These are phyloP conservation scores for Coracopsis vasa DNA, from an alignment of 2,113 vertebrate genomes.

Conservation along the genomic window DNA sequence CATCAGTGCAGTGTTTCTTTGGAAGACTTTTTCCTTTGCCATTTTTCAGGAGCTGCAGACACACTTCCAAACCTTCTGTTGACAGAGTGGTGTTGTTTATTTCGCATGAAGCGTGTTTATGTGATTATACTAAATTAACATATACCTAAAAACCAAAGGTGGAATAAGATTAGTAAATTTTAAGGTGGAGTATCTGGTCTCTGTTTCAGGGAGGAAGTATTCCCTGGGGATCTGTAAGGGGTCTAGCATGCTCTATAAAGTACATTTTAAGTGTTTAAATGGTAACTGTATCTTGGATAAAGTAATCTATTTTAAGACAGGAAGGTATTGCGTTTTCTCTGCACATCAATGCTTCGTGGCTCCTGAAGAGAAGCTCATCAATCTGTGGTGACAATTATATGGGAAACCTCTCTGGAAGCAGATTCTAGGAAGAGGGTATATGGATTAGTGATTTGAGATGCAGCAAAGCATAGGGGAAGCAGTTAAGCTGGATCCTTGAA, in stretches of 20 bases:
- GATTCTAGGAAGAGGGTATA: neutral
- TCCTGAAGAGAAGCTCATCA: constrained; percentile 48
- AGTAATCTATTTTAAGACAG: neutral
- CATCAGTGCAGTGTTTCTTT: neutral
- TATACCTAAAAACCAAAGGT: neutral
- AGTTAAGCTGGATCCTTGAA: neutral
- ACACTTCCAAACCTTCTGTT: neutral
- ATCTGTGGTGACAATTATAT: constrained; percentile 46
- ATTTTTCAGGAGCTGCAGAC: neutral
- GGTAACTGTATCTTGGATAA: neutral
- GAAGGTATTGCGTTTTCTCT: neutral
- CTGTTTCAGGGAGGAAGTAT: neutral
- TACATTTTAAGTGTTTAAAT: neutral
- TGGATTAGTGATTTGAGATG: constrained; percentile 44
- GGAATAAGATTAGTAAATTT: neutral
- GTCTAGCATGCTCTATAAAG: neutral
- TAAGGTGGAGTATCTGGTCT: neutral
- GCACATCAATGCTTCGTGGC: neutral
- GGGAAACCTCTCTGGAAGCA: constrained; percentile 33
- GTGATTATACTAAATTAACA: neutral
- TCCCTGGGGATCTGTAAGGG: neutral
- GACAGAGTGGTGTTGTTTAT: neutral
- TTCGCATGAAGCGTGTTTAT: neutral
- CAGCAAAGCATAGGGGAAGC: constrained; percentile 15
- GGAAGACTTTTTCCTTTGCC: neutral